Percentiles rank a stretch among this genome's conserved stretches.
Conservation (phyloP, 2,888 invertebrate genomes). For the Gnatocerus cornutus region DNA sequence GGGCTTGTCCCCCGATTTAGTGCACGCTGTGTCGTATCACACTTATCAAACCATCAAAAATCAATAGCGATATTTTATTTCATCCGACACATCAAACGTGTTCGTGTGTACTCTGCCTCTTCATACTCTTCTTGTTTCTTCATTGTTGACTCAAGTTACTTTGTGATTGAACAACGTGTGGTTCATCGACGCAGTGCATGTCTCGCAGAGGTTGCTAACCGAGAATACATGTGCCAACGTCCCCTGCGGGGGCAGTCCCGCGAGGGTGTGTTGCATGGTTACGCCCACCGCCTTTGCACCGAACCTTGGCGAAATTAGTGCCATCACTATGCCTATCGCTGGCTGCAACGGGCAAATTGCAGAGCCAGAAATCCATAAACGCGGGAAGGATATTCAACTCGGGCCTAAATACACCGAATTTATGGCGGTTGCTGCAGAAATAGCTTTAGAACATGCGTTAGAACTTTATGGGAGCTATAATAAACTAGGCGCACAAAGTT, state of each 20-base stretch:
- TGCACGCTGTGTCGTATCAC: slow-evolving; percentile 36
- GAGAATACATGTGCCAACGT: slow-evolving; percentile 46
- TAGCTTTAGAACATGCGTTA: too few species aligned
- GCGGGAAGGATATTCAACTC: too few species aligned
- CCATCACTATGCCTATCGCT: slow-evolving; percentile 11
- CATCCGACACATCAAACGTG: slow-evolving; percentile 2
- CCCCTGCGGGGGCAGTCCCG: slow-evolving; percentile 66
- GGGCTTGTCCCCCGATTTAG: slow-evolving; percentile 52
- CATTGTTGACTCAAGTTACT: too few species aligned
- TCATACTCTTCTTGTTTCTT: too few species aligned
- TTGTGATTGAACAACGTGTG: not conserved
- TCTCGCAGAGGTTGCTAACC: slow-evolving; percentile 32
- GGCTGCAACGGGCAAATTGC: not conserved
- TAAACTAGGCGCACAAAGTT: too few species aligned
- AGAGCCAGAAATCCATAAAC: too few species aligned
- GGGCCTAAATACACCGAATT: too few species aligned
- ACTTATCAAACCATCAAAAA: slow-evolving; percentile 20
- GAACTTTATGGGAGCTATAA: too few species aligned
- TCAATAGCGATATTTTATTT: not conserved
- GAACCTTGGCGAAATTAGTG: slow-evolving; percentile 46
- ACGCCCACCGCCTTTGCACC: slow-evolving; percentile 68
- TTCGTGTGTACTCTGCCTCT: not conserved
- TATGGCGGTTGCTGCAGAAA: too few species aligned
- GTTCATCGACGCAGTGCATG: slow-evolving; percentile 4
- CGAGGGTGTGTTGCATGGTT: slow-evolving; percentile 69